Conservation (phyloP, 1,140 invertebrate genomes). For the Scaptodrosophila lebanonensis region DNA sequence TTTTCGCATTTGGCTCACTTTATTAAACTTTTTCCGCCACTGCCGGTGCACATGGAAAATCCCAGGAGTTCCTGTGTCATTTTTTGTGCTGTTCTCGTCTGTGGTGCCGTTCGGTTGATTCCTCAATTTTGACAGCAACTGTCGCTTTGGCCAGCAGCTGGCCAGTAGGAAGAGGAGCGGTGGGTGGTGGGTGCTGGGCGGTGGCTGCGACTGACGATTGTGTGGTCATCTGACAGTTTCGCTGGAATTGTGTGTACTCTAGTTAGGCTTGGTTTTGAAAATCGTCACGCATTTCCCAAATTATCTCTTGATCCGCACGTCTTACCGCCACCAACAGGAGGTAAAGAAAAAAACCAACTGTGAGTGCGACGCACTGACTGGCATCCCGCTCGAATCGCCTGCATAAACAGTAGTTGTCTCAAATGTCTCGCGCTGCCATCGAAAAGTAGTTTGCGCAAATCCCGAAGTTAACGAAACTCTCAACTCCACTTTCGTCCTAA, state of each 20-base stretch:
- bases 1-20: constrained; percentile 71
- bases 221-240: constrained; percentile 11
- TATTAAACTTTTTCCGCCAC: constrained; percentile 58
- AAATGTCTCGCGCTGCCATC: constrained; percentile 49
- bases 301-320: constrained; percentile 76
- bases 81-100: constrained; percentile 44
- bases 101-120: constrained; percentile 3
- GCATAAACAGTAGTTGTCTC: constrained; percentile 71
- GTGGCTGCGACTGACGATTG: constrained; percentile 6
- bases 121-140: constrained; percentile 62
- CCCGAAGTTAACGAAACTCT: constrained; percentile 71
- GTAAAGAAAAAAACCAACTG: constrained; percentile 14
- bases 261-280: constrained; percentile 35
- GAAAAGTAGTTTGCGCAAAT: constrained; percentile 76
- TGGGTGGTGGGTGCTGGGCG: constrained; percentile 15
- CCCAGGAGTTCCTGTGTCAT: constrained; percentile 72
- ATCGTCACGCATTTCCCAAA: constrained; percentile 76
- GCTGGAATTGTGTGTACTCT: background rate
- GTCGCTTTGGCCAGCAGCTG: constrained; percentile 45
- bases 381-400: no score
- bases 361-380: no score
- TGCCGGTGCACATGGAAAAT: constrained; percentile 46
- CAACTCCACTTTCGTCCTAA: constrained; percentile 22
- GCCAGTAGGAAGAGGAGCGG: constrained; percentile 1
- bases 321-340: constrained; percentile 42